Evolutionary conservation across 2,797 vertebrate species (phyloP), one percentile per base, ranked within the genome.

Genomic region (Echeneis naucrates): DNA sequence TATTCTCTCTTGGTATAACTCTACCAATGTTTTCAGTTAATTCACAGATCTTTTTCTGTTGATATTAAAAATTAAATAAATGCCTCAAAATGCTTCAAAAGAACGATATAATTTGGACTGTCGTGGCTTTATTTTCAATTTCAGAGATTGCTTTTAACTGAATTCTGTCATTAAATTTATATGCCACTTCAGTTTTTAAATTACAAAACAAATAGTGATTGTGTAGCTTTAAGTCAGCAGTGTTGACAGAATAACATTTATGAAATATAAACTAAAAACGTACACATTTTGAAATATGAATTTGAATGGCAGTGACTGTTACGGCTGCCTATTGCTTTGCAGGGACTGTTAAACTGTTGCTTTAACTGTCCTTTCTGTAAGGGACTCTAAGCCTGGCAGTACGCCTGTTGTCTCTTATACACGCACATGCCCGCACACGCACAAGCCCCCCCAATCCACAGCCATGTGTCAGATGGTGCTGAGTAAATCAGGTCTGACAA

Each of bases 401-500:
- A 53, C 4, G 81, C 85, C 83, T 85, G 86, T 79, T 86, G 84
- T 84, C 68, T 77, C 73, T 77, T 55, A 26, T 11, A 6, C 44
- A 35, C 63, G 17, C 69, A n/a, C 57, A n/a, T 60, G 27, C 58
- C 30, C 27, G 16, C 58, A 35, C 78, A 57, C 77, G 51, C 73
- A 53, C 69, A 61, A 66, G 75, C 58, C 50, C 73, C 47, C n/a
- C n/a, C n/a, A n/a, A 68, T 68, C 75, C 62, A 74, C 42, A 75
- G 76, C 66, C 73, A 83, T 71, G 82, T 92, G 93, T 96, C 96
- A 96, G 94, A 95, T 94, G 96, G 94, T 89, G 84, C 63, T 81
- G 78, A 95, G 93, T 97, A 97, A 97, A 98, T 97, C 96, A 97
- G 80, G 71, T 71, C 88, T 95, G 96, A 96, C 96, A 96, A 94